Evolutionary conservation across 2,113 vertebrate genomes (phyloP).

Genomic region (Xiphias gladius): DNA sequence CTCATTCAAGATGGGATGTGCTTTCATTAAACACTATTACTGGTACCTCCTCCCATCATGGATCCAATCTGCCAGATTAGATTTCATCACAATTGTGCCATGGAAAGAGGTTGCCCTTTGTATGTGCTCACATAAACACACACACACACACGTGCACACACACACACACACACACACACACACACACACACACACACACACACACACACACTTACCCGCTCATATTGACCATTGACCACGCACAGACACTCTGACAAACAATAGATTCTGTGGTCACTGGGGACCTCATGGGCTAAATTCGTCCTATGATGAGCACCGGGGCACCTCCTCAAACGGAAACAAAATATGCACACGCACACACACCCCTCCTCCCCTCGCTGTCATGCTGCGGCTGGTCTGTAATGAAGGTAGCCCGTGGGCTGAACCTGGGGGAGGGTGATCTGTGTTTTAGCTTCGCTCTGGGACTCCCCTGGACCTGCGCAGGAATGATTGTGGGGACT

Average conservation of each 20-base stretch:
- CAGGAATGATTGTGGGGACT: constrained; percentile 68
- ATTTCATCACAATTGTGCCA: constrained; percentile 67
- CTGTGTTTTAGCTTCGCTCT: constrained; percentile 40
- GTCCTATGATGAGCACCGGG: constrained; percentile 58
- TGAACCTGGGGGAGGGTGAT: constrained; percentile 46
- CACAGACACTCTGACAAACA: constrained; percentile 61
- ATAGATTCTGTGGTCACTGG: constrained; percentile 59
- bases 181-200: constrained; percentile 25
- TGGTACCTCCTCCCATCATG: constrained; percentile 59
- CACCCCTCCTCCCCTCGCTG: constrained; percentile 42
- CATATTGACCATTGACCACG: constrained; percentile 65
- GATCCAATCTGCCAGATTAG: constrained; percentile 57
- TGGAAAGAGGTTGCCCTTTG: constrained; percentile 54
- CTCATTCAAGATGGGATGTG: constrained; percentile 54
- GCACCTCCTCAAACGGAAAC: constrained; percentile 47
- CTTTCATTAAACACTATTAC: constrained; percentile 71
- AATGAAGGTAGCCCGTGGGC: constrained; percentile 50
- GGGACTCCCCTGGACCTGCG: constrained; percentile 61
- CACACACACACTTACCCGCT: constrained; percentile 38
- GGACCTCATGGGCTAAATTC: constrained; percentile 58
- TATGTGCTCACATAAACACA: constrained; percentile 7
- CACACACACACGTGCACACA: constrained; percentile 24
- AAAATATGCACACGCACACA: not conserved
- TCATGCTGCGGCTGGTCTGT: constrained; percentile 46
- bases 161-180: constrained; percentile 27